Conservation (phyloP, 2,797 vertebrate genomes). For the Alfaro cultratus region DNA sequence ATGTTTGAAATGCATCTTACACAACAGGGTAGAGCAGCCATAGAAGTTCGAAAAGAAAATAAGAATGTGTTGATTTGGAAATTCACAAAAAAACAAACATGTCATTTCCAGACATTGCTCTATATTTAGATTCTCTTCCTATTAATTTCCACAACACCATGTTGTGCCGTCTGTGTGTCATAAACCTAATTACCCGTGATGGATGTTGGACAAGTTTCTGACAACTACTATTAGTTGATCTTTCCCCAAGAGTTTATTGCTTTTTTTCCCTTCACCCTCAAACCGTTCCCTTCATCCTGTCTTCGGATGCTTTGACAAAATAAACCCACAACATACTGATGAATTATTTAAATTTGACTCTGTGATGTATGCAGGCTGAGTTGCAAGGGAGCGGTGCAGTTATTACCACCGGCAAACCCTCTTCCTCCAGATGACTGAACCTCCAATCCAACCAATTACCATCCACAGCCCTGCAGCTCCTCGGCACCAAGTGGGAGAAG, state of each 20-base stretch:
- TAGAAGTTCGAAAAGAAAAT: slow-evolving; percentile 32
- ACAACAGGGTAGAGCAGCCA: slow-evolving; percentile 29
- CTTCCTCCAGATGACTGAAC: slow-evolving; percentile 57
- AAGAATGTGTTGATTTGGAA: slow-evolving; percentile 37
- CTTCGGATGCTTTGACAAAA: slow-evolving; percentile 72
- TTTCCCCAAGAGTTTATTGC: slow-evolving; percentile 46
- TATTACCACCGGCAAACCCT: slow-evolving; percentile 55
- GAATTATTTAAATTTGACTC: slow-evolving; percentile 79
- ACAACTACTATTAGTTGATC: slow-evolving; percentile 71
- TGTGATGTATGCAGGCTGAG: slow-evolving; percentile 72
- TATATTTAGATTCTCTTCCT: slow-evolving; percentile 27
- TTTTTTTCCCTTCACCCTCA: slow-evolving; percentile 33
- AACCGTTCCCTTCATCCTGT: slow-evolving; percentile 51
- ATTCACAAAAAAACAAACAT: slow-evolving; percentile 6
- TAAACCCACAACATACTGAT: slow-evolving; percentile 71
- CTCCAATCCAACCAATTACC: slow-evolving; percentile 72
- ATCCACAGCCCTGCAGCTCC: slow-evolving; percentile 55
- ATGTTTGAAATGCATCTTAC: slow-evolving; percentile 21
- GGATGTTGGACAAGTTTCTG: slow-evolving; percentile 65
- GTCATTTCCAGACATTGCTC: slow-evolving; percentile 32
- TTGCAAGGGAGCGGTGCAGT: slow-evolving; percentile 58
- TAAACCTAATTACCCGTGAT: slow-evolving; percentile 65
- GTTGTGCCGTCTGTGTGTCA: slow-evolving; percentile 54
- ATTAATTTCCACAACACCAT: slow-evolving; percentile 63
- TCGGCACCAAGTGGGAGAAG: slow-evolving; percentile 35